Conservation (phyloP, 2,888 invertebrate genomes). For the Omphaloscelis lunosa region DNA sequence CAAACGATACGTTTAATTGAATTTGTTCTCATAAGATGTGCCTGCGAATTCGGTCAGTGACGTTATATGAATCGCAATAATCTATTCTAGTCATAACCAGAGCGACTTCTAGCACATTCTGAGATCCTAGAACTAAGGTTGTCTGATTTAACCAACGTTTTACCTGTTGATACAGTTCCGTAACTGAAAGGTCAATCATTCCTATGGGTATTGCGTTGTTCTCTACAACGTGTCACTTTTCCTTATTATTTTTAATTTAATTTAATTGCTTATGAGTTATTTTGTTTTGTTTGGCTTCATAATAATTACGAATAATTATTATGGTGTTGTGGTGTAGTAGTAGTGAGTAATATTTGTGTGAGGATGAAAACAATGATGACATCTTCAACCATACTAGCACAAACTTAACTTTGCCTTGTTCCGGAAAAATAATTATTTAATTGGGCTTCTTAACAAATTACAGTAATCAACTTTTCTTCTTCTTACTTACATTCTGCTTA, state of each 20-base stretch:
- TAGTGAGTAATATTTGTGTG: background rate
- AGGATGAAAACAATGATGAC: background rate
- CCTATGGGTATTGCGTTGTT: conserved; percentile 18
- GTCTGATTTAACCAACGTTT: conserved; percentile 26
- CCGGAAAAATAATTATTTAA: too few relatives aligned
- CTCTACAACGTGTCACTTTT: conserved; percentile 22
- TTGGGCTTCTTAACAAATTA: background rate
- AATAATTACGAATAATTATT: too few relatives aligned
- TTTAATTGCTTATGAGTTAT: background rate
- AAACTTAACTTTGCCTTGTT: background rate
- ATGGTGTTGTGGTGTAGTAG: background rate
- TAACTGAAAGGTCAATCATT: conserved; percentile 44
- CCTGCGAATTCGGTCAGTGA: conserved; percentile 18
- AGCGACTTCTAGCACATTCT: conserved; percentile 22
- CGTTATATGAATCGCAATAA: conserved; percentile 13
- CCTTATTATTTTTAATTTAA: conserved; percentile 27
- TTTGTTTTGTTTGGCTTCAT: background rate
- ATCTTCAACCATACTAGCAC: background rate
- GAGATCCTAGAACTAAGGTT: conserved; percentile 42
- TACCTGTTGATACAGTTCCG: conserved; percentile 43
- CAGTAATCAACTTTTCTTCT: background rate
- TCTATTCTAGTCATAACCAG: conserved; percentile 6
- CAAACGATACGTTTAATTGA: conserved; percentile 3
- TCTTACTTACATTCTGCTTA: background rate
- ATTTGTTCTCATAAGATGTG: background rate